These are phyloP conservation scores for Aplysia californica DNA, from an alignment of 1,140 invertebrate genomes.

Conservation along the genomic window DNA sequence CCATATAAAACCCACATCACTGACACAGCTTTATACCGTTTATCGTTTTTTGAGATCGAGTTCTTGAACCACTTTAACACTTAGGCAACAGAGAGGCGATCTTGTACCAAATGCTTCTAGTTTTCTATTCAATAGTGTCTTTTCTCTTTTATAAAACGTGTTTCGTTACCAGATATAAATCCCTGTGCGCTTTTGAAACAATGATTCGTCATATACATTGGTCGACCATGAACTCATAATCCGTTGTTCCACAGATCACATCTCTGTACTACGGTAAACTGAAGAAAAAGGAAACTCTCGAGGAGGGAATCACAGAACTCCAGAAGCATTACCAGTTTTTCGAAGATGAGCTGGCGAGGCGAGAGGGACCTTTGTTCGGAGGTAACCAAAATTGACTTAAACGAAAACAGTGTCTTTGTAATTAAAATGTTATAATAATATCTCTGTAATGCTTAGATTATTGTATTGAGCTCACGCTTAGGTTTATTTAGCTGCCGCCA, in stretches of 20 bases:
- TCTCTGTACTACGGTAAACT: neutral
- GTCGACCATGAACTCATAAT: too few species aligned
- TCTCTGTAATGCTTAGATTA: neutral
- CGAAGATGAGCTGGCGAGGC: neutral
- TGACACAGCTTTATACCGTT: too few species aligned
- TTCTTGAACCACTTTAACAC: too few species aligned
- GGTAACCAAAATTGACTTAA: neutral
- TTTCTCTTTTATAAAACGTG: neutral
- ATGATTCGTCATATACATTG: neutral
- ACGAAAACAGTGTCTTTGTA: neutral
- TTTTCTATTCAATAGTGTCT: neutral
- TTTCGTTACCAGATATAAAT: neutral
- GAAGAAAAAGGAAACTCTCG: neutral
- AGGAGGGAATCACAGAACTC: neutral
- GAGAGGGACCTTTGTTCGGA: slow-evolving; percentile 11
- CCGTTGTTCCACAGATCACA: neutral
- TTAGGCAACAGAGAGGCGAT: too few species aligned
- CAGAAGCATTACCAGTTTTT: slow-evolving; percentile 5
- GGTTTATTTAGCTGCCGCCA: neutral
- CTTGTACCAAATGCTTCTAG: too few species aligned
- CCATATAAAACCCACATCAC: too few species aligned
- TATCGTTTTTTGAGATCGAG: too few species aligned
- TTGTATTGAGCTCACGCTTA: neutral
- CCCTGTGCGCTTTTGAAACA: neutral
- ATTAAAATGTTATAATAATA: neutral